Conservation (phyloP, 2,888 invertebrate species). For the Cyaniris semiargus region DNA sequence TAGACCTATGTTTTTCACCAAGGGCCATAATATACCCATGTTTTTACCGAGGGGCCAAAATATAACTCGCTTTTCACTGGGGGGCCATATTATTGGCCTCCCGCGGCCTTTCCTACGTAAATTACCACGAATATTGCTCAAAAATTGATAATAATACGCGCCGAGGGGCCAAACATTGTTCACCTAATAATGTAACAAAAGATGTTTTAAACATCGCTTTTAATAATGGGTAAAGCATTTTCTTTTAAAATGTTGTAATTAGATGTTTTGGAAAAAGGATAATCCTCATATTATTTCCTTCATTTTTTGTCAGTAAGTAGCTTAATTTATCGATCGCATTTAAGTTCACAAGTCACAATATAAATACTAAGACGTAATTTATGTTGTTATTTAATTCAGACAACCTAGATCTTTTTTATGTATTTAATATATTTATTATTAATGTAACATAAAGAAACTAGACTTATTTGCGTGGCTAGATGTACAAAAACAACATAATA, state of each 20-base stretch:
- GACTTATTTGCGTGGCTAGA: background rate
- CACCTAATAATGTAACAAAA: background rate
- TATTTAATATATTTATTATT: background rate
- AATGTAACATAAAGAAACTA: background rate
- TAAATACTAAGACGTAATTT: too few relatives aligned
- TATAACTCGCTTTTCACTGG: background rate
- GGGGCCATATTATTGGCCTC: background rate
- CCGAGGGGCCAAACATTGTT: background rate
- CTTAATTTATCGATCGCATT: background rate
- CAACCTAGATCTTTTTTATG: too few relatives aligned
- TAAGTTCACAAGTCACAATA: too few relatives aligned
- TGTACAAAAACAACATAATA: slow-evolving; percentile 12
- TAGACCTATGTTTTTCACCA: background rate
- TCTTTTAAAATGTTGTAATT: background rate
- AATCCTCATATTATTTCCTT: background rate
- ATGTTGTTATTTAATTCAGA: too few relatives aligned
- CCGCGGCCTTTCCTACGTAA: background rate
- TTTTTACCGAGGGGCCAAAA: too few relatives aligned
- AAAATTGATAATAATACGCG: slow-evolving; percentile 13
- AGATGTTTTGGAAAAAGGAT: background rate
- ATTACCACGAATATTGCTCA: background rate
- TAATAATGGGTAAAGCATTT: background rate
- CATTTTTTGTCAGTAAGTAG: background rate
- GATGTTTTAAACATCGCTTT: background rate
- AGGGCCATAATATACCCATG: background rate